These are phyloP conservation scores for Drosophila fuyamai DNA, from an alignment of 1,140 invertebrate genomes.

Conservation along the genomic window DNA sequence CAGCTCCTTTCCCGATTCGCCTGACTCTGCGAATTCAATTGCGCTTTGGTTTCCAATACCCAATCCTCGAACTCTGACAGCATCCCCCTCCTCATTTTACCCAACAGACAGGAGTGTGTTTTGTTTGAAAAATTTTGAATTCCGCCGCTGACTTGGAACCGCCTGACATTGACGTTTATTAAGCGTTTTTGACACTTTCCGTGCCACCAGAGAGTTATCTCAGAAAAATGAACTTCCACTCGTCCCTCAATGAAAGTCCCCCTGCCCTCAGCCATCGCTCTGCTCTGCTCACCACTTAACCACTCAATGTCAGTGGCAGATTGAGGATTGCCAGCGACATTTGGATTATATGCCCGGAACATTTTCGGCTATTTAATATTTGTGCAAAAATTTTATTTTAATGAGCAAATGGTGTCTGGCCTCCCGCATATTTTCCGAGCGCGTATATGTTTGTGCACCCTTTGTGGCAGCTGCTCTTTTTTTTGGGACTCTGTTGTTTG, in stretches of 20 bases:
- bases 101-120: constrained; percentile 55
- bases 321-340: constrained; percentile 48
- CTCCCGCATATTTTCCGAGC: constrained; percentile 17
- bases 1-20: constrained; percentile 18
- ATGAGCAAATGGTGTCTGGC: constrained; percentile 62
- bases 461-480: constrained; percentile 47
- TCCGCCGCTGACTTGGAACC: constrained; percentile 68
- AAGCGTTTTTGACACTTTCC: constrained; percentile 81
- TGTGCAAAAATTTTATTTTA: constrained; percentile 78
- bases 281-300: constrained; percentile 56
- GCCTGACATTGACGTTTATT: constrained; percentile 82
- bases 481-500: constrained; percentile 16
- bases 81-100: background rate
- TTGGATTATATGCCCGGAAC: constrained; percentile 44
- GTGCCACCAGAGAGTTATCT: constrained; percentile 62
- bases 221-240: constrained; percentile 53
- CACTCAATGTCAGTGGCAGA: constrained; percentile 77
- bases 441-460: constrained; percentile 14
- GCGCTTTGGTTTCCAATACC: constrained; percentile 68
- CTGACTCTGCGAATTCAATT: constrained; percentile 80
- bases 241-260: constrained; percentile 3
- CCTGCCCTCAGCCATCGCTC: background rate
- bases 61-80: constrained; percentile 36
- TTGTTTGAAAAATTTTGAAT: constrained; percentile 72
- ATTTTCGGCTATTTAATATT: constrained; percentile 74